Base-by-base conservation (phyloP, 2,113 vertebrate genomes). In the Salvelinus sp. region DNA sequence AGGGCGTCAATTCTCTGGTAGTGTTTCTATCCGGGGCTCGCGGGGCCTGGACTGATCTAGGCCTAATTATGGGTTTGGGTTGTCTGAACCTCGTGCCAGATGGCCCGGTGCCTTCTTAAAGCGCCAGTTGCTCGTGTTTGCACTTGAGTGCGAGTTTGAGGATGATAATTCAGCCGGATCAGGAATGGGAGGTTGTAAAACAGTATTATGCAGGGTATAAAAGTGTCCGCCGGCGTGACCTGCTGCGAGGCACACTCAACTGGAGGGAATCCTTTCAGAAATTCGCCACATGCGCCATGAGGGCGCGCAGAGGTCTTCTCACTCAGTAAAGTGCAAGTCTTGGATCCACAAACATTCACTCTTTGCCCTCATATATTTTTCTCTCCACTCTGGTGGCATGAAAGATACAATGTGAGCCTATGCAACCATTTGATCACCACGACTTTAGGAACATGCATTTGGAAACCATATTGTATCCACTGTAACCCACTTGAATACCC, bases 11-110 rank as follows among this genome's bases (percentile, higher is more conserved):
- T 92, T 94, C 89, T 87, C 90, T 89, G 92, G 85, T 91, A 85
- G 86, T 90, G 85, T 93, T 88, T 91, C 76, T 72, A 87, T 89
- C 88, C 80, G 71, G 77, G 82, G 91, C 88, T 78, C 83, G 85
- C 83, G 85, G 90, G 89, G 88, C 89, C 90, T 94, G 92, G 91
- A 94, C 86, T 93, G 92, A 92, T 94, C 91, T 38, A 9, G 38
- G 38, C 7, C 38, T 92, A 94, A 96, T 95, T 94, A 93, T 92
- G 93, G 91, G 85, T 92, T 93, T 88, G 93, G 92, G 92, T 91
- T 92, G 93, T 95, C 87, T 90, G 90, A 89, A 86, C 90, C 91
- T 86, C 88, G 76, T 88, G 92, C 94, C 95, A 96, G 96, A 96
- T 96, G 95, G 94, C 91, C 90, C 82, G 88, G 85, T 70, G 81